A percentile compares a stretch with the other conserved stretches of the same genome.
phyloP scores from a whole-genome alignment of 2,113 vertebrate species.

The Acrocephalus arundinaceus region DNA sequence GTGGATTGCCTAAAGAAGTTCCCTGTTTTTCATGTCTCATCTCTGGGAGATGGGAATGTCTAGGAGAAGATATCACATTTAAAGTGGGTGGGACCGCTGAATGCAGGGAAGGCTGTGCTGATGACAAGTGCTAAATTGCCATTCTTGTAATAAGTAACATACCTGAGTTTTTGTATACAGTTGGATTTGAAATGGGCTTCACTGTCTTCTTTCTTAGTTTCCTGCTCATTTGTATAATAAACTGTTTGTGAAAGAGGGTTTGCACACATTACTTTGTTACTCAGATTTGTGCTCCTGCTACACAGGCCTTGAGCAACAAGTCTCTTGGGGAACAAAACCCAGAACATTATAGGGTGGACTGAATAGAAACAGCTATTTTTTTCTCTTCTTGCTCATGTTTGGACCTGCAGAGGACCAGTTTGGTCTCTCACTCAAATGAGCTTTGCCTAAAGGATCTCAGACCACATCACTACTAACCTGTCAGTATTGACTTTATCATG shows the following conservation, averaged over 20 bases:
- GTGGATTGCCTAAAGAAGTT: not conserved
- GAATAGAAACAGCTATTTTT: not conserved
- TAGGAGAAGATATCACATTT: not conserved
- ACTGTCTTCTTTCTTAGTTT: not conserved
- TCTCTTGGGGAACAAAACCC: not conserved
- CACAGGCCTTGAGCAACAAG: not conserved
- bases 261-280: not conserved
- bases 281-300: not conserved
- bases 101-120: not conserved
- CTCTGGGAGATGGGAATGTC: not conserved
- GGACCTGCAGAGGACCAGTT: not conserved
- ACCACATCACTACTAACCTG: rapidly evolving
- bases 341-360: rapidly evolving
- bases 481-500: not conserved
- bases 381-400: not conserved
- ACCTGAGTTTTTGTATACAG: not conserved
- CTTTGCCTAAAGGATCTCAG: not conserved
- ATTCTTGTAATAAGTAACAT: not conserved
- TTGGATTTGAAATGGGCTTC: not conserved
- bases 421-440: not conserved
- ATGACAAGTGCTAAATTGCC: not conserved
- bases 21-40: not conserved
- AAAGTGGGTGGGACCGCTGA: not conserved
- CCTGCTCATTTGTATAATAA: not conserved
- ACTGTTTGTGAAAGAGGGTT: not conserved